Conservation (phyloP, 2,888 invertebrate species). For the Congeria kusceri region DNA sequence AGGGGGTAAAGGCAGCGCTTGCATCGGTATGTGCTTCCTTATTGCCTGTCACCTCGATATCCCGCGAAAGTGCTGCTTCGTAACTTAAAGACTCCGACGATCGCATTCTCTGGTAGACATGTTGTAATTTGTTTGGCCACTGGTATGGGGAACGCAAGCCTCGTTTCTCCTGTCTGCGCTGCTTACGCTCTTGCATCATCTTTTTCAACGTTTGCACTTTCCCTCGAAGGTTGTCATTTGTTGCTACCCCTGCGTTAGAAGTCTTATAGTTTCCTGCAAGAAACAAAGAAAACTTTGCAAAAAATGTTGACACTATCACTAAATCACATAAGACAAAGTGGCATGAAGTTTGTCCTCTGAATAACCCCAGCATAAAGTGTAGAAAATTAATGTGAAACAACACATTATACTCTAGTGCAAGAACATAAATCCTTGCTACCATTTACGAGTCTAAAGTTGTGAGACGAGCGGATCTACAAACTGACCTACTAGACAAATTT, state of each 20-base stretch:
- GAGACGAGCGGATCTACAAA: too few relatives aligned
- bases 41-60: conserved; percentile 36
- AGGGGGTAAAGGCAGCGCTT: conserved; percentile 37
- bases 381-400: too few relatives aligned
- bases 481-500: too few relatives aligned
- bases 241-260: conserved; percentile 12
- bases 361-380: too few relatives aligned
- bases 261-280: neutral
- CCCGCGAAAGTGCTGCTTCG: conserved; percentile 37
- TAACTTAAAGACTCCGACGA: conserved; percentile 24
- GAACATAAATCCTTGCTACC: too few relatives aligned
- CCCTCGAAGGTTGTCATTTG: conserved; percentile 88
- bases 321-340: too few relatives aligned
- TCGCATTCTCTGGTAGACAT: conserved; percentile 28
- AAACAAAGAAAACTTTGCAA: too few relatives aligned
- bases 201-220: conserved; percentile 94
- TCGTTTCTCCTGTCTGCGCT: conserved; percentile 89
- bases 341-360: too few relatives aligned
- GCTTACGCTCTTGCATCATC: conserved; percentile 95
- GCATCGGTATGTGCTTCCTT: conserved; percentile 26
- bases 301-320: too few relatives aligned
- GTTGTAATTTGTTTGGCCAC: conserved; percentile 55
- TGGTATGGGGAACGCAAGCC: conserved; percentile 86
- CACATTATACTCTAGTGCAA: too few relatives aligned
- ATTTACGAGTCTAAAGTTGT: too few relatives aligned